Evolutionary conservation across 2,888 invertebrate genomes (phyloP), one percentile per base, ranked within the genome.

Genomic region (Chrysomela aeneicollis): DNA sequence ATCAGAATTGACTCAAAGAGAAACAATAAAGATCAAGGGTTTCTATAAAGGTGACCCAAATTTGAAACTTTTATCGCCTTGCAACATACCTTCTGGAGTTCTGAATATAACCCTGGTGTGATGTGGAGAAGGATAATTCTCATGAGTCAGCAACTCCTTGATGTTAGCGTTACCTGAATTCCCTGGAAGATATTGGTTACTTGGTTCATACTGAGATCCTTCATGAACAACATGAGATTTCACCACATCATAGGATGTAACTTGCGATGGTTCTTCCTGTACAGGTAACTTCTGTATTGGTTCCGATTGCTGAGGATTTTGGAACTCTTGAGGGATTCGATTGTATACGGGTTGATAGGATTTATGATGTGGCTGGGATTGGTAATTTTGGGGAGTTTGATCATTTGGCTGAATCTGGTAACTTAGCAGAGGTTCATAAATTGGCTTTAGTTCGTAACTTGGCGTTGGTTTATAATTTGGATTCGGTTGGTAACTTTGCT

Each of bases 101-200:
- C 66, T 72, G 68, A 87, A 86, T 51, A 87, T 84, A 0, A 88
- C 87, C 71, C 85, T 83, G 0, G 88, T 88, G 66, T 88, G 87
- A 52, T 85, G 84, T 66, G 85, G 84, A 69, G 84, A 85, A 0
- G 88, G 87, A 74, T 87, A 88, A 71, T 87, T 88, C 76, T 87
- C 87, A 18, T 85, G 82, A 1, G 87, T 83, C 1, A 83, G 75
- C 21, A 86, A 73, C 12, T 69, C 69, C 10, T 19, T 12, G n/a
- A 2, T 19, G n/a, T n/a, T n/a, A n/a, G 17, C 69, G 3, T 0
- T 12, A 2, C 21, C 22, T n/a, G 12, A 15, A 15, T 55, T 46
- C 32, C 17, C 26, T 18, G 59, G 51, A 2, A 30, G 1, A 19
- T 50, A 59, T 32, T 49, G 50, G 3, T 15, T 21, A 6, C 10